These are phyloP conservation scores for Cotesia vestalis DNA, from an alignment of 1,140 invertebrate species.

Conservation along the genomic window DNA sequence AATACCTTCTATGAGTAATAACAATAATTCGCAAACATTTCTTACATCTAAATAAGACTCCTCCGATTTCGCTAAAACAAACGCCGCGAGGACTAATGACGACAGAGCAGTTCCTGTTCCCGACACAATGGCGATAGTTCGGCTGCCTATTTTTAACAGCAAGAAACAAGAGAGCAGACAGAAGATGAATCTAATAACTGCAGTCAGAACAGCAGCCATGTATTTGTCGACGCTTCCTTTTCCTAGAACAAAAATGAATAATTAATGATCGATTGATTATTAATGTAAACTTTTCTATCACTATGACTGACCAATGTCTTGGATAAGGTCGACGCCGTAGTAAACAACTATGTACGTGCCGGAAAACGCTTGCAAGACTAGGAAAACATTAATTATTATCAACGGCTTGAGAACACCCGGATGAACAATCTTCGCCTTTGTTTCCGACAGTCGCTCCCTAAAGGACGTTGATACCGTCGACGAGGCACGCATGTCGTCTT, in stretches of 20 bases:
- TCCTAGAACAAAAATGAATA: constrained; percentile 39
- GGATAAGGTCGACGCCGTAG: constrained; percentile 76
- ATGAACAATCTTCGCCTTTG: constrained; percentile 58
- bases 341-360: constrained; percentile 80
- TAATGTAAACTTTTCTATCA: neutral
- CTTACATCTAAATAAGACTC: constrained; percentile 58
- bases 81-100: constrained; percentile 69
- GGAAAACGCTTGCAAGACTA: constrained; percentile 74
- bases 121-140: constrained; percentile 71
- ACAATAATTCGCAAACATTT: constrained; percentile 1
- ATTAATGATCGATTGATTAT: constrained; percentile 1
- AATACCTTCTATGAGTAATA: neutral
- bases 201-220: constrained; percentile 73
- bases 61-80: constrained; percentile 63
- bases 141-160: constrained; percentile 70
- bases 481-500: constrained; percentile 40
- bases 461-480: constrained; percentile 34
- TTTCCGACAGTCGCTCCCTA: constrained; percentile 39
- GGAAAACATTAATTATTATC: constrained; percentile 76
- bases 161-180: constrained; percentile 72
- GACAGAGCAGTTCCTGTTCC: constrained; percentile 72
- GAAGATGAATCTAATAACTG: constrained; percentile 70
- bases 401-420: constrained; percentile 75
- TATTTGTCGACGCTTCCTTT: constrained; percentile 57
- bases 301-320: constrained; percentile 62